These are phyloP conservation scores for Oithona nana DNA, from an alignment of 2,888 invertebrate genomes.

Conservation along the genomic window DNA sequence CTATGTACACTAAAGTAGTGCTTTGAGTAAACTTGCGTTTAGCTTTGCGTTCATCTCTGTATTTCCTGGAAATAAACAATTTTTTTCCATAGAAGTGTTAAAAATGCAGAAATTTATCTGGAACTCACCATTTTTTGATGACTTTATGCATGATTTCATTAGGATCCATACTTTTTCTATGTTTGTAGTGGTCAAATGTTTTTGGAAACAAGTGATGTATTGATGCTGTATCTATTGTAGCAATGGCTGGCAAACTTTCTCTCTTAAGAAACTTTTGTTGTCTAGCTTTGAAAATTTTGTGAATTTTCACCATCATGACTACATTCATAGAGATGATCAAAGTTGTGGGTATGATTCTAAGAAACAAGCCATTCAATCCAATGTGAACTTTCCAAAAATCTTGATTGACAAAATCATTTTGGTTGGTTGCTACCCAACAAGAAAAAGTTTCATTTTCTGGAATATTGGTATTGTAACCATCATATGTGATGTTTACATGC, in stretches of 20 bases:
- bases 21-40: neutral
- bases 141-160: neutral
- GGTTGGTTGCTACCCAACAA: neutral
- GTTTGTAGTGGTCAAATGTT: neutral
- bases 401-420: no score
- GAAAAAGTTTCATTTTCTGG: neutral
- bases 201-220: no score
- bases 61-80: neutral
- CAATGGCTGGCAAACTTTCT: no score
- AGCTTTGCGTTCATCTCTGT: neutral
- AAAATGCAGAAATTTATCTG: neutral
- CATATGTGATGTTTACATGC: neutral
- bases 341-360: neutral
- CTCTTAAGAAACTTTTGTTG: no score
- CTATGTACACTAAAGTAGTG: neutral
- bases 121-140: neutral
- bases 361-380: neutral
- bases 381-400: neutral
- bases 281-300: neutral
- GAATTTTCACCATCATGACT: neutral
- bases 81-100: no score
- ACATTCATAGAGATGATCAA: neutral
- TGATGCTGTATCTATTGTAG: no score
- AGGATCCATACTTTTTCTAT: neutral
- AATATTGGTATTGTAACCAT: neutral